Evolutionary conservation across 2,113 vertebrate species (phyloP).

Genomic region (Isichthys henryi): DNA sequence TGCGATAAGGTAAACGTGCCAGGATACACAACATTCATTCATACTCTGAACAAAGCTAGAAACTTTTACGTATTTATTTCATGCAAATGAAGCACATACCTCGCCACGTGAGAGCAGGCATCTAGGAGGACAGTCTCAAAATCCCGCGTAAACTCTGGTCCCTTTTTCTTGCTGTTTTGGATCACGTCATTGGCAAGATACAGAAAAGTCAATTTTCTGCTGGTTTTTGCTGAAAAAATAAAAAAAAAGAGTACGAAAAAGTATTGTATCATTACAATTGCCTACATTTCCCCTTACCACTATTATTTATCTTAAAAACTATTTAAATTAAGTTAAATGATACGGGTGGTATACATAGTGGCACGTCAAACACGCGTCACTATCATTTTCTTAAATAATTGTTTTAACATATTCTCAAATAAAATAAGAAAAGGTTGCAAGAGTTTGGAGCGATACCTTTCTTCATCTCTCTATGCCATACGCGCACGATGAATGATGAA

Average conservation of each 20-base stretch:
- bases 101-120: slow-evolving; percentile 93
- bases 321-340: background rate
- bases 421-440: background rate
- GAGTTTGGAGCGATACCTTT: slow-evolving; percentile 63
- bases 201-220: slow-evolving; percentile 89
- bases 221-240: slow-evolving; percentile 72
- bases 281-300: background rate
- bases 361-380: background rate
- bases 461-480: slow-evolving; percentile 92
- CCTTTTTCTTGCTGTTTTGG: slow-evolving; percentile 99
- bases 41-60: background rate
- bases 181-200: slow-evolving; percentile 97
- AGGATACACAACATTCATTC: background rate
- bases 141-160: slow-evolving; percentile 91
- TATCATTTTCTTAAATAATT: background rate
- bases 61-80: background rate
- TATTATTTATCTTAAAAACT: background rate
- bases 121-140: slow-evolving; percentile 93
- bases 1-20: background rate
- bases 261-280: background rate
- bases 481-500: slow-evolving; percentile 78
- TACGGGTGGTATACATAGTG: background rate
- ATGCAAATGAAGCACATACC: slow-evolving; percentile 53
- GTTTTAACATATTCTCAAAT: background rate
- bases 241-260: background rate